Conservation (phyloP, 2,113 vertebrate genomes). For the Rhea americana region DNA sequence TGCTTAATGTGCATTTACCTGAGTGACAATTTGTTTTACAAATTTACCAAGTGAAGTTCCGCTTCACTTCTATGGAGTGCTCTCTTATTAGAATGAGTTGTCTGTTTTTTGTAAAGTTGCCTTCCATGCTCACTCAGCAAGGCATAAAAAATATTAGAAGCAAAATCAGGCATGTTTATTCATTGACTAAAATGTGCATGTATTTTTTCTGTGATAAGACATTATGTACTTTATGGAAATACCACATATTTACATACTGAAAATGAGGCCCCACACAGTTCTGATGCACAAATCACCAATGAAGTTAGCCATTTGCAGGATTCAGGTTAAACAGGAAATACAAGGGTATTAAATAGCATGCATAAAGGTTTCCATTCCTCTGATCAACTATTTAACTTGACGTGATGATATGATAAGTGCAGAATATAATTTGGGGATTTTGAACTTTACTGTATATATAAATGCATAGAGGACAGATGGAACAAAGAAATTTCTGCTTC, state of each 20-base stretch:
- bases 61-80: neutral
- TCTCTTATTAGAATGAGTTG: neutral
- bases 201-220: neutral
- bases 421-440: neutral
- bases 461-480: neutral
- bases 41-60: neutral
- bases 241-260: neutral
- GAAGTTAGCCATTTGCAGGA: neutral
- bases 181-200: neutral
- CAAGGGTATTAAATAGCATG: neutral
- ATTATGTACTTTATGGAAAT: neutral
- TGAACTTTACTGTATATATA: neutral
- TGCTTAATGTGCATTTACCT: neutral
- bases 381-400: neutral
- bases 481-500: neutral
- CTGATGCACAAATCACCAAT: neutral
- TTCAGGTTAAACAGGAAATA: neutral
- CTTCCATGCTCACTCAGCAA: neutral
- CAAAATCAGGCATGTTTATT: neutral
- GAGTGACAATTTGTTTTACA: constrained; percentile 7
- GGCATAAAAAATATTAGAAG: neutral
- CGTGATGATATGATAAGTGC: neutral
- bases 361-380: neutral
- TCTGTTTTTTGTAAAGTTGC: neutral
- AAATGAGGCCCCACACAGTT: neutral